phyloP scores from a whole-genome alignment of 1,140 invertebrate genomes.

The Cherax quadricarinatus region DNA sequence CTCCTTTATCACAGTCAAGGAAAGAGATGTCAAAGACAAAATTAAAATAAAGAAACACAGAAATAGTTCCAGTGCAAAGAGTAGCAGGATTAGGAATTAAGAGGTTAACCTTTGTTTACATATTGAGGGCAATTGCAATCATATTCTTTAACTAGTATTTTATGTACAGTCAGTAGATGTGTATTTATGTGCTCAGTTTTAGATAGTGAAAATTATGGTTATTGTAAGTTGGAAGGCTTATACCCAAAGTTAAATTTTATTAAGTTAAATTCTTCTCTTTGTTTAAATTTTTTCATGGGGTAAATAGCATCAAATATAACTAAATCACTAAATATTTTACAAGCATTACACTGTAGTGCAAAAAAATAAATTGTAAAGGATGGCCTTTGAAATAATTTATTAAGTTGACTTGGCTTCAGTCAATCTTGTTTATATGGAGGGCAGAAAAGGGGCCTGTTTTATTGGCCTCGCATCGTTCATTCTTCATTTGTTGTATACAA shows the following conservation, averaged over 20 bases:
- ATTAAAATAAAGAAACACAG: constrained; percentile 46
- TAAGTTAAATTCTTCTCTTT: neutral
- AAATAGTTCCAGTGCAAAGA: constrained; percentile 47
- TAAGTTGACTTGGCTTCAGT: constrained; percentile 17
- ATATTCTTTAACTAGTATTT: constrained; percentile 22
- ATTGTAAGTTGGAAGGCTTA: constrained; percentile 12
- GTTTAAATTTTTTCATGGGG: neutral
- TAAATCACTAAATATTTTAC: neutral
- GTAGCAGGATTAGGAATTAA: constrained; percentile 46
- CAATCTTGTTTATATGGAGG: constrained; percentile 53
- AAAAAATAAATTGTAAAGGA: neutral
- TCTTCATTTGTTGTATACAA: constrained; percentile 69
- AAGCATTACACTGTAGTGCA: neutral
- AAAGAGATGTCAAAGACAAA: constrained; percentile 12
- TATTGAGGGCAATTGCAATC: constrained; percentile 44
- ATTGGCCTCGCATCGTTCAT: constrained; percentile 59
- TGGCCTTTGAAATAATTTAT: constrained; percentile 11
- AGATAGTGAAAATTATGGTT: neutral
- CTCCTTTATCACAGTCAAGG: constrained; percentile 14
- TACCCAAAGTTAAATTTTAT: neutral
- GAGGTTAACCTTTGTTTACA: constrained; percentile 9
- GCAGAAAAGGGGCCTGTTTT: constrained; percentile 55
- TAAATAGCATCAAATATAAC: neutral
- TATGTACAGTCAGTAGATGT: constrained; percentile 48
- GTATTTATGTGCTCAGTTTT: constrained; percentile 42